Conservation (phyloP, 2,797 vertebrate species). For the Sphenodon punctatus region DNA sequence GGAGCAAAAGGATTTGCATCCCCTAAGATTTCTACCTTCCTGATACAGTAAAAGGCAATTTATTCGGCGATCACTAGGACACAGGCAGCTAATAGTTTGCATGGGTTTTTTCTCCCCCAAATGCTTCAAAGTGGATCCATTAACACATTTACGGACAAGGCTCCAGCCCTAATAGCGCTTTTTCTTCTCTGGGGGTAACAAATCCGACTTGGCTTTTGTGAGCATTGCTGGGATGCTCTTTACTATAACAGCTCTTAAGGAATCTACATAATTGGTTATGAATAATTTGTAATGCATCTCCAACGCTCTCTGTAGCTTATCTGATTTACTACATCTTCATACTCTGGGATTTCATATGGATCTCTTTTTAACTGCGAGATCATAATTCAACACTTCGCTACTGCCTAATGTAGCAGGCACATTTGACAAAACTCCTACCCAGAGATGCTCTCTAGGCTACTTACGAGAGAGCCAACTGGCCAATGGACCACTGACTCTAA, state of each 20-base stretch:
- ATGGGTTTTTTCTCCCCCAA: slow-evolving; percentile 55
- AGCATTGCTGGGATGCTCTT: slow-evolving; percentile 53
- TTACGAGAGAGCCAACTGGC: fast-evolving
- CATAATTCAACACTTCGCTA: slow-evolving; percentile 53
- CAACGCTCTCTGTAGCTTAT: slow-evolving; percentile 59
- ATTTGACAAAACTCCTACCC: not conserved
- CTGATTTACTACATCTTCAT: slow-evolving; percentile 62
- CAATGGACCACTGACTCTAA: not conserved
- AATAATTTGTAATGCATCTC: slow-evolving; percentile 68
- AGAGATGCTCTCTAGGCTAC: not conserved
- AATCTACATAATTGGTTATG: slow-evolving; percentile 71
- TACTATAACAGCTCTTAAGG: slow-evolving; percentile 55
- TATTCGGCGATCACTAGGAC: slow-evolving; percentile 62
- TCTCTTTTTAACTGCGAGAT: slow-evolving; percentile 59
- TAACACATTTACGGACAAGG: slow-evolving; percentile 68
- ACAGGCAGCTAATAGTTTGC: slow-evolving; percentile 59
- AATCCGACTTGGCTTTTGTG: slow-evolving; percentile 58
- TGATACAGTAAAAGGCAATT: slow-evolving; percentile 71
- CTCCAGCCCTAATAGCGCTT: slow-evolving; percentile 65
- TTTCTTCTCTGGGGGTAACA: slow-evolving; percentile 66
- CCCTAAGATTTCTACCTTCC: slow-evolving; percentile 64
- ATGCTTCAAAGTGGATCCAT: slow-evolving; percentile 61
- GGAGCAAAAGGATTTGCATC: slow-evolving; percentile 58
- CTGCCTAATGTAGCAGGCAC: not conserved
- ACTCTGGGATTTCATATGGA: slow-evolving; percentile 53